Conservation (phyloP, 2,888 invertebrate species). For the Hemicrepidius hirtus region DNA sequence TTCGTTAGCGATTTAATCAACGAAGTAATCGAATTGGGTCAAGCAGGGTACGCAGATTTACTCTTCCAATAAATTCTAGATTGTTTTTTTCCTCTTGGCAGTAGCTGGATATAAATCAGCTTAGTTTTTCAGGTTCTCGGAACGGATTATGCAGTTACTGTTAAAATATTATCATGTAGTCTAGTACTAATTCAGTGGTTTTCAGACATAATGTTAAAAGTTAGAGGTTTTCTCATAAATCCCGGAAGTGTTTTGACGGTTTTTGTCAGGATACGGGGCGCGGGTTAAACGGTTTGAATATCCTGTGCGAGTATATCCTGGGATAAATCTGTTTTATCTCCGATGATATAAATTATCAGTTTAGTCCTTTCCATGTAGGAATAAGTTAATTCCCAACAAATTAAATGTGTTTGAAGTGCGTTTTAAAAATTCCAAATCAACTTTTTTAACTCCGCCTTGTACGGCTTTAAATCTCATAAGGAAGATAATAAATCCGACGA, state of each 20-base stretch:
- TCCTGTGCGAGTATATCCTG: conserved; percentile 19
- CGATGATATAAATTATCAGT: conserved; percentile 25
- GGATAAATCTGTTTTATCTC: conserved; percentile 33
- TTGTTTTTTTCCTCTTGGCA: conserved; percentile 39
- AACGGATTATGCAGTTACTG: conserved; percentile 50
- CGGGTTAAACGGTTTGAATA: conserved; percentile 33
- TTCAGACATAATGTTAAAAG: conserved; percentile 44
- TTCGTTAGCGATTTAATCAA: conserved; percentile 46
- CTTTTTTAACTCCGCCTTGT: conserved; percentile 22
- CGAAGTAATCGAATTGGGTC: conserved; percentile 47
- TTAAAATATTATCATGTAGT: conserved; percentile 50
- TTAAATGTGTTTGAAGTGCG: neutral
- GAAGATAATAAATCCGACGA: conserved; percentile 45
- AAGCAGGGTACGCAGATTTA: conserved; percentile 46
- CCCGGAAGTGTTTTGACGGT: conserved; percentile 33
- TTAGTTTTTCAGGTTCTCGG: conserved; percentile 45
- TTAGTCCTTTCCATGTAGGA: neutral
- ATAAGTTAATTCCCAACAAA: neutral
- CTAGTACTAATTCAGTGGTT: conserved; percentile 44
- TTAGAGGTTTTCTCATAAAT: conserved; percentile 36
- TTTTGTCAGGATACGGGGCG: conserved; percentile 6
- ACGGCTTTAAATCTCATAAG: conserved; percentile 44
- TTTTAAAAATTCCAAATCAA: neutral
- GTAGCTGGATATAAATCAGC: conserved; percentile 43
- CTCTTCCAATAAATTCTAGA: conserved; percentile 41